Conservation (phyloP, 2,888 invertebrate genomes). For the Dioctria rufipes region DNA sequence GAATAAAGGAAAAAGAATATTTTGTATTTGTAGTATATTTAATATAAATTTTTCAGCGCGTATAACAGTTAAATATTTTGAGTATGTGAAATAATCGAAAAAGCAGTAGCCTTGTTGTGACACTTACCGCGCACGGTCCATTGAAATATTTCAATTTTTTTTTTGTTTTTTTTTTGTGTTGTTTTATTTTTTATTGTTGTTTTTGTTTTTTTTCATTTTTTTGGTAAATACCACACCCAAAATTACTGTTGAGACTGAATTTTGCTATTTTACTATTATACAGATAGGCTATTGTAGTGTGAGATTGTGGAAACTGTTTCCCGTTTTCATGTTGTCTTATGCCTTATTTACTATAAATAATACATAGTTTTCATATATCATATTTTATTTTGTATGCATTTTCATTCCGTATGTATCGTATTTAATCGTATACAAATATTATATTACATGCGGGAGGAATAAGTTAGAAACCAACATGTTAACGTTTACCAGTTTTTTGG, state of each 20-base stretch:
- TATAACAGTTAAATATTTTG: slow-evolving; percentile 56
- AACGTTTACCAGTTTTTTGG: slow-evolving; percentile 32
- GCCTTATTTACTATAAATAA: not conserved
- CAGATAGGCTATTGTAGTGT: slow-evolving; percentile 54
- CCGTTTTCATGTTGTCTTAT: slow-evolving; percentile 22
- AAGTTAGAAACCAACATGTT: slow-evolving; percentile 30
- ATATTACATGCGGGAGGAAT: not conserved
- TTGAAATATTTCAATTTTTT: no score
- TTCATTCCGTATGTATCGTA: not conserved
- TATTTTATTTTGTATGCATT: not conserved
- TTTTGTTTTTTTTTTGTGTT: no score
- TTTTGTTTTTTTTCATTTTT: slow-evolving; percentile 15
- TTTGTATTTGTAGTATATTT: slow-evolving; percentile 39
- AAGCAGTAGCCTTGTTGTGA: slow-evolving; percentile 55
- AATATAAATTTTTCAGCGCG: slow-evolving; percentile 52
- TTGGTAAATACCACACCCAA: slow-evolving; percentile 52
- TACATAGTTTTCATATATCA: not conserved
- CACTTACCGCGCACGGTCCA: slow-evolving; percentile 9
- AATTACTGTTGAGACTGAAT: slow-evolving; percentile 55
- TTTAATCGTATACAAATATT: not conserved
- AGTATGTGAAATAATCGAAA: slow-evolving; percentile 49
- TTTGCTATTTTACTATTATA: slow-evolving; percentile 47
- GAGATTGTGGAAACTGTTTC: slow-evolving; percentile 46
- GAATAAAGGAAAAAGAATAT: slow-evolving; percentile 49
- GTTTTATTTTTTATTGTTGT: no score